A percentile compares a stretch with the other conserved stretches of the same genome.
phyloP scores from a whole-genome alignment of 1,140 invertebrate species.

The Pogonomyrmex barbatus region DNA sequence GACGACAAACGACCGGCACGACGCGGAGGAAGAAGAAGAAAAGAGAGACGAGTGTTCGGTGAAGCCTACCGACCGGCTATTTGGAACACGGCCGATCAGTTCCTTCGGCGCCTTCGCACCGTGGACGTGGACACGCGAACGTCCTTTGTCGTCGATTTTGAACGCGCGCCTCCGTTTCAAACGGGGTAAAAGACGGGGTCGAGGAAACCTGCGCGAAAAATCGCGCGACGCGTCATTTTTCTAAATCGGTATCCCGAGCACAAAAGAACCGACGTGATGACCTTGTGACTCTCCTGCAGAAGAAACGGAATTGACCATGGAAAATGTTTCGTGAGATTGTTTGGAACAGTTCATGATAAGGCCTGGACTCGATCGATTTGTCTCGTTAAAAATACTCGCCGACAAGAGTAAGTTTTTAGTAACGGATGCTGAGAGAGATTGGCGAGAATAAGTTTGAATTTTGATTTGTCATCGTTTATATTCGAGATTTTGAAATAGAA shows the following conservation, averaged over 20 bases:
- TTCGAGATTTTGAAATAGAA: not conserved
- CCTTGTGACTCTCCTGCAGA: not conserved
- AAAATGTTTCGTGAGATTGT: slow-evolving; percentile 8
- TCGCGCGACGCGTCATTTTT: slow-evolving; percentile 8
- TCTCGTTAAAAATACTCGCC: slow-evolving; percentile 1
- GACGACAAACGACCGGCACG: slow-evolving; percentile 64
- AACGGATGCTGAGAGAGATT: not conserved
- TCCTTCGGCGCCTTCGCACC: slow-evolving; percentile 77
- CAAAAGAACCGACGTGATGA: not conserved
- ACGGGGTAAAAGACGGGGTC: not conserved
- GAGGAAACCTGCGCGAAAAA: slow-evolving; percentile 6
- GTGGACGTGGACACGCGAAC: slow-evolving; percentile 75
- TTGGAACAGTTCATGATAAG: slow-evolving; percentile 17
- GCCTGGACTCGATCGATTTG: not conserved
- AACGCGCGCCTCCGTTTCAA: slow-evolving; percentile 8
- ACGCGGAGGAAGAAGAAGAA: slow-evolving; percentile 73
- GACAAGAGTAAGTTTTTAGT: slow-evolving; percentile 33
- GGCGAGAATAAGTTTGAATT: not conserved
- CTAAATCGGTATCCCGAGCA: slow-evolving; percentile 3
- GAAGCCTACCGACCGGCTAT: slow-evolving; percentile 77
- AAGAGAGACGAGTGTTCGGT: slow-evolving; percentile 79
- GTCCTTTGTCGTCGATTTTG: slow-evolving; percentile 64
- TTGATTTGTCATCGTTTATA: not conserved
- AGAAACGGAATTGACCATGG: not conserved
- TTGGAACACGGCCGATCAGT: slow-evolving; percentile 81